Conservation (phyloP, 2,797 vertebrate genomes). For the Tamandua tetradactyla region DNA sequence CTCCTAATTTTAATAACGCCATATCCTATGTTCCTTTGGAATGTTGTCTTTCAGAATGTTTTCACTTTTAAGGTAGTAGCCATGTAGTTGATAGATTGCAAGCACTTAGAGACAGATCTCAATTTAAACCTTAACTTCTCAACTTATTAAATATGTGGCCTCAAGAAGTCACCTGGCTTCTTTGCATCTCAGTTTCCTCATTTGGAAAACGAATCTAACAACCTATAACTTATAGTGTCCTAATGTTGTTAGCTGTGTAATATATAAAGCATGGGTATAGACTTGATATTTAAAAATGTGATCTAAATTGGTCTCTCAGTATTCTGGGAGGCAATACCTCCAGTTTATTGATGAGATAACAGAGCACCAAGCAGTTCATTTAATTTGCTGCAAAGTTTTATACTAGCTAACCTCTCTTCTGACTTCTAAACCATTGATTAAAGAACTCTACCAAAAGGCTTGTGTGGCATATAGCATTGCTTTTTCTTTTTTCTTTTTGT, state of each 20-base stretch:
- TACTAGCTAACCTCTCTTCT: not conserved
- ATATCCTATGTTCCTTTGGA: not conserved
- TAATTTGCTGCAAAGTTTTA: not conserved
- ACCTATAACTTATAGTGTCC: not conserved
- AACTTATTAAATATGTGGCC: not conserved
- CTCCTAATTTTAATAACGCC: not conserved
- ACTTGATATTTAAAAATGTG: not conserved
- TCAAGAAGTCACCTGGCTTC: not conserved
- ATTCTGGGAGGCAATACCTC: not conserved
- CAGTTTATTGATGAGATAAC: not conserved
- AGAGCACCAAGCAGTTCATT: not conserved
- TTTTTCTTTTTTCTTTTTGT: no score
- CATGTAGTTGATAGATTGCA: not conserved
- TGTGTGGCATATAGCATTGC: accelerated
- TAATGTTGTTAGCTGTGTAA: not conserved
- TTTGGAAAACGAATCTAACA: not conserved
- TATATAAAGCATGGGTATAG: not conserved
- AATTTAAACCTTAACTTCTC: not conserved
- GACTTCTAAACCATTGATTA: not conserved
- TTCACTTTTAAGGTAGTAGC: not conserved
- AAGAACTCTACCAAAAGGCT: not conserved
- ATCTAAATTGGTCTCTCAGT: not conserved
- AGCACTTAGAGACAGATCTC: not conserved
- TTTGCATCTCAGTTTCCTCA: not conserved
- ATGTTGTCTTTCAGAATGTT: not conserved